A percentile compares a stretch with the other conserved stretches of the same genome.
Evolutionary conservation across 2,888 invertebrate genomes (phyloP).

Genomic region (Trissolcus brochymenae): DNA sequence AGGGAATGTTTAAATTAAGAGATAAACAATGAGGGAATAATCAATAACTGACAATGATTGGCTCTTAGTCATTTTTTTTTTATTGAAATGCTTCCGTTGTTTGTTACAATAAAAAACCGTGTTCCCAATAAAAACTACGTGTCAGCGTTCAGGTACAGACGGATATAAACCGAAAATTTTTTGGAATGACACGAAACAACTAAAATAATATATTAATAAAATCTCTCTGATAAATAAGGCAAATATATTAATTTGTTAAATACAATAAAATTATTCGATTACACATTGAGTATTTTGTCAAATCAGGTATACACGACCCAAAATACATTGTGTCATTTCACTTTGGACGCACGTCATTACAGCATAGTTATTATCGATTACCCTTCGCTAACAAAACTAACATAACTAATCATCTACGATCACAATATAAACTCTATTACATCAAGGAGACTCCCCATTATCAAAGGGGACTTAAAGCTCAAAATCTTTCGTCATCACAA

Average conservation of each 20-base stretch:
- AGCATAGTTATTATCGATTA: conserved; percentile 9
- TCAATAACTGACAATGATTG: too few species aligned
- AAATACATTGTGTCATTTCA: neutral
- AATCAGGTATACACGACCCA: neutral
- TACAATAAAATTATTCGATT: too few species aligned
- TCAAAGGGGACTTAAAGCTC: too few species aligned
- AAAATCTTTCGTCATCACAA: too few species aligned
- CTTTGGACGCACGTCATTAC: neutral
- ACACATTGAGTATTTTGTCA: conserved; percentile 18
- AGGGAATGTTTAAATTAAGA: too few species aligned
- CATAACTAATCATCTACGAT: conserved; percentile 40
- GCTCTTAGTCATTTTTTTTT: conserved; percentile 35
- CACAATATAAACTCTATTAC: conserved; percentile 37
- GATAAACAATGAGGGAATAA: too few species aligned
- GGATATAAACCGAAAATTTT: too few species aligned
- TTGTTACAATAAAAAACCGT: conserved; percentile 33
- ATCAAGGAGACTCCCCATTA: conserved; percentile 2
- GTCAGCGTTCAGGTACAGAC: conserved; percentile 28
- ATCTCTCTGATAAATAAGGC: neutral
- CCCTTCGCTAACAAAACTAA: conserved; percentile 36
- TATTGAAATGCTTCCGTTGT: conserved; percentile 15
- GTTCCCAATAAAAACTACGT: conserved; percentile 33
- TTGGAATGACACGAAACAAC: neutral
- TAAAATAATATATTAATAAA: neutral
- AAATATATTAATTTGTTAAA: too few species aligned